These are phyloP conservation scores for Mesodorylaimus sp. DNA, from an alignment of 2,888 invertebrate species.

Conservation along the genomic window DNA sequence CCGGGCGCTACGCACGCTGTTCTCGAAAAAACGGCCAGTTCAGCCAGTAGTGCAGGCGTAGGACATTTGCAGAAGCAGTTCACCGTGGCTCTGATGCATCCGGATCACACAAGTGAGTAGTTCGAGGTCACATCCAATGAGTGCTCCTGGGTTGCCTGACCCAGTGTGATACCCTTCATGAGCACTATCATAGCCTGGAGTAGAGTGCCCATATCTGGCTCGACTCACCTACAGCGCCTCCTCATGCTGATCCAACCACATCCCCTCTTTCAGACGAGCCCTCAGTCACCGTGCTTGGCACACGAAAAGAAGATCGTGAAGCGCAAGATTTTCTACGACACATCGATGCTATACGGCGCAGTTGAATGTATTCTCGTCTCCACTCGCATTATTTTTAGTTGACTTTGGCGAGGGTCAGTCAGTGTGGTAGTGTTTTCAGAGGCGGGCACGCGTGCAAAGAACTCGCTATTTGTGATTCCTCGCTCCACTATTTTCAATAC, in stretches of 20 bases:
- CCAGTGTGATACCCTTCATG: no score
- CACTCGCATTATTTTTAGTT: no score
- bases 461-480: no score
- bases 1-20: constrained; percentile 29
- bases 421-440: no score
- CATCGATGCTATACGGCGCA: constrained; percentile 1
- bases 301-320: constrained; percentile 25
- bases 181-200: no score
- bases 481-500: no score
- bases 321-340: constrained; percentile 24
- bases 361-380: background rate
- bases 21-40: background rate
- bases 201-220: background rate
- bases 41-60: constrained; percentile 10
- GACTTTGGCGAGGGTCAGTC: no score
- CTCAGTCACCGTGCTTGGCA: constrained; percentile 20
- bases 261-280: constrained; percentile 18
- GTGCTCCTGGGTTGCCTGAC: no score
- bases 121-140: no score
- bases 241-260: background rate
- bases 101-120: constrained; percentile 21
- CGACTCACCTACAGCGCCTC: background rate
- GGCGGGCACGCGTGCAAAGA: no score
- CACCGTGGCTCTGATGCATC: constrained; percentile 27
- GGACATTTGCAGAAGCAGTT: constrained; percentile 20